Conservation (phyloP, 2,113 vertebrate species). For the Salvator merianae region DNA sequence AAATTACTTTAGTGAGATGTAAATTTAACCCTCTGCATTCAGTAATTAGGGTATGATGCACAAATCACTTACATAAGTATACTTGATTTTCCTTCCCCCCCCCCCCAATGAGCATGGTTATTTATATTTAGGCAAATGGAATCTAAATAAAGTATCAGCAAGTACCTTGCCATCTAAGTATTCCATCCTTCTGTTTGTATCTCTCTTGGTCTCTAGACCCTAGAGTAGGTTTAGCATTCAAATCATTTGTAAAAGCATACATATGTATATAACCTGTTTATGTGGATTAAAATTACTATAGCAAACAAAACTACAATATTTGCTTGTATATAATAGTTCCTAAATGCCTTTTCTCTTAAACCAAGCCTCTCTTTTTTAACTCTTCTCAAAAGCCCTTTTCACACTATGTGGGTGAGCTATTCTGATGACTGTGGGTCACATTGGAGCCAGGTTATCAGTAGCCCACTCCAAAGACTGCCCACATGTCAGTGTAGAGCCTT, state of each 20-base stretch:
- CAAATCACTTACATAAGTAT: not conserved
- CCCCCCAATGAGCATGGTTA: not conserved
- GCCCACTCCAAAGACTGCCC: too few relatives aligned
- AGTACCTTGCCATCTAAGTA: not conserved
- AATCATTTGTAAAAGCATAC: not conserved
- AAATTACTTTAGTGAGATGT: slow-evolving; percentile 67
- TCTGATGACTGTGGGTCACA: too few relatives aligned
- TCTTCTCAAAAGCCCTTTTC: too few relatives aligned
- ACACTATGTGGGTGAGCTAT: too few relatives aligned
- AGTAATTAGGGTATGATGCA: slow-evolving; percentile 51
- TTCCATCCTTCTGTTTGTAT: not conserved
- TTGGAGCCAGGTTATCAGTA: too few relatives aligned
- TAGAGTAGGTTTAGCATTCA: not conserved
- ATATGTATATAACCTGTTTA: slow-evolving; percentile 1
- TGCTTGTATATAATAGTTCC: not conserved
- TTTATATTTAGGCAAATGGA: slow-evolving; percentile 14
- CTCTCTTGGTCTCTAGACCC: slow-evolving; percentile 45
- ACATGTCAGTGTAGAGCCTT: too few relatives aligned
- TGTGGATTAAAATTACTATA: slow-evolving; percentile 33
- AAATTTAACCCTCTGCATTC: slow-evolving; percentile 59
- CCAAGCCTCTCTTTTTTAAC: too few relatives aligned
- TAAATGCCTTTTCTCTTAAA: too few relatives aligned
- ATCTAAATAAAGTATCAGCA: not conserved
- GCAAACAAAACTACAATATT: not conserved
- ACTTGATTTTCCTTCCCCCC: not conserved